These are phyloP conservation scores for Augiades crinisus DNA, from an alignment of 2,888 invertebrate species.

Conservation along the genomic window DNA sequence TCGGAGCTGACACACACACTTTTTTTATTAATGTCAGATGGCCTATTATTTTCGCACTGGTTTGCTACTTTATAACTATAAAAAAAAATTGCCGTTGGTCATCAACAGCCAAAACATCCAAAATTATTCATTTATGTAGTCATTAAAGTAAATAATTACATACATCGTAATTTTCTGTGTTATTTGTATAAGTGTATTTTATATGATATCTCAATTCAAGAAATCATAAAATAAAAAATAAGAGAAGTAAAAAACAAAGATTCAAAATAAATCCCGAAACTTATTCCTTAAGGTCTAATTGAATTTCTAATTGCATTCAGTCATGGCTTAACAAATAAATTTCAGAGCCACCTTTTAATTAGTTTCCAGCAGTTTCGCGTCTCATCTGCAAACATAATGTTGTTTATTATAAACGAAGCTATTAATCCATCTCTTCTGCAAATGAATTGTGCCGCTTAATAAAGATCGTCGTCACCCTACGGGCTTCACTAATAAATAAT, in stretches of 20 bases:
- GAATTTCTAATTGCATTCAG: constrained; percentile 1
- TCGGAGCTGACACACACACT: no score
- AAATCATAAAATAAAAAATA: no score
- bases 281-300: neutral
- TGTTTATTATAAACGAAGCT: constrained; percentile 49
- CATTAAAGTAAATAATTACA: no score
- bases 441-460: constrained; percentile 58
- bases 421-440: constrained; percentile 49
- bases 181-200: no score
- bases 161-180: no score
- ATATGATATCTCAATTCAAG: no score
- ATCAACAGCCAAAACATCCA: no score
- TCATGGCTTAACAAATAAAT: neutral
- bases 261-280: neutral
- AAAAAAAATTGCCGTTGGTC: no score
- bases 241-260: neutral
- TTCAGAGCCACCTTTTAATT: constrained; percentile 25
- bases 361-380: constrained; percentile 11
- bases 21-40: no score
- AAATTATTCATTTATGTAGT: no score
- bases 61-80: no score
- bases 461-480: constrained; percentile 45
- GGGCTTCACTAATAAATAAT: constrained; percentile 42
- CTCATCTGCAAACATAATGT: constrained; percentile 44
- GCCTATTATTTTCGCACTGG: no score